Base-by-base conservation (phyloP, 2,888 invertebrate genomes). In the Beris morrisii region DNA sequence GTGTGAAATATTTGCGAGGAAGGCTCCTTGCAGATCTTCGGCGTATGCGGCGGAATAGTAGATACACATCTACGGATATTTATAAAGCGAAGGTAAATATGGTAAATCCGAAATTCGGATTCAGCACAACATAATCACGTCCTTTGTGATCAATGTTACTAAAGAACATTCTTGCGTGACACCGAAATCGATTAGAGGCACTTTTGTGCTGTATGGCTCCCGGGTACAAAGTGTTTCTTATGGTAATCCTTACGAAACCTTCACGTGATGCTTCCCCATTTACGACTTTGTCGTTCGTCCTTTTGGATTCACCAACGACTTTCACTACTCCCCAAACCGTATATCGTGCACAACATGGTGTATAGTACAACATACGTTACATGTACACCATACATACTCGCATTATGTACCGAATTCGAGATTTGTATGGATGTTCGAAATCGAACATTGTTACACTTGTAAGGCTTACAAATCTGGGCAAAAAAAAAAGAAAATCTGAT, bases 111-210 rank as follows among this genome's bases (percentile, higher is more conserved):
- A 58, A 58, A 45, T 58, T 45, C 45, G 57, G 13, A 44, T 58
- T 58, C 46, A 38, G 38, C 38, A 58, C 46, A 58, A 58, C 57
- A 58, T 58, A 44, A 58, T 58, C 45, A 58, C 57, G 46, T 30
- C 55, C 55, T 58, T 58, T 58, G 57, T 58, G 46, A 58, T 58
- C 46, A 58, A 46, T 58, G 28, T 22, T 45, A 28, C 38, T 50
- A 38, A 38, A 38, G 38, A n/a, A 53, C 30, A 9, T 53, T 53
- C 55, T 31, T n/a, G n/a, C 43, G 43, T 43, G 43, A 43, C 43
- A 22, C 7, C 43, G 38, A 38, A 38, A 56, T 56, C 55, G 55
- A 56, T 56, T 56, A 56, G 13, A 13, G 15, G 55, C 38, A 38
- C 55, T 56, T 43, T 38, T 43, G 55, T 43, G 38, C 30, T 56